These are phyloP conservation scores for Habrosyne pyritoides DNA, from an alignment of 2,888 invertebrate species.

Conservation along the genomic window DNA sequence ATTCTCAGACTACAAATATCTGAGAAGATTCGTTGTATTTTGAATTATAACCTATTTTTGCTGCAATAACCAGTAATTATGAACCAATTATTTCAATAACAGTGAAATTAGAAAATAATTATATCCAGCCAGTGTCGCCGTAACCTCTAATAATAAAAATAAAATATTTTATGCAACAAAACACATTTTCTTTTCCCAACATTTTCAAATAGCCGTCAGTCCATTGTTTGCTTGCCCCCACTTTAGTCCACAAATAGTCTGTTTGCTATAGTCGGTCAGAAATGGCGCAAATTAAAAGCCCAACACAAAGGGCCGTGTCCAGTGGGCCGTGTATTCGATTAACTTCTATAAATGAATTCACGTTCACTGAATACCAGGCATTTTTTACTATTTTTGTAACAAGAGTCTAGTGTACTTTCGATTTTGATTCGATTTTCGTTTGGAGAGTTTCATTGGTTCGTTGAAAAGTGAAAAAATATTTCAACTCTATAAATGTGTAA, in stretches of 20 bases:
- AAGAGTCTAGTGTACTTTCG: background rate
- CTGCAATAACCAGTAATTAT: too few species aligned
- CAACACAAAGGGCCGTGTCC: slow-evolving; percentile 33
- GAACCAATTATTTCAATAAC: too few species aligned
- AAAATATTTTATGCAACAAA: background rate
- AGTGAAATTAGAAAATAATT: too few species aligned
- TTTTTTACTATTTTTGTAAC: slow-evolving; percentile 7
- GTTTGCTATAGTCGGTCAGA: slow-evolving; percentile 1
- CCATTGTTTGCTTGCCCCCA: background rate
- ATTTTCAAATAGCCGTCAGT: background rate
- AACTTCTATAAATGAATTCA: slow-evolving; percentile 35
- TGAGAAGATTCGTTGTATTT: too few species aligned
- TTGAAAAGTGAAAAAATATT: too few species aligned
- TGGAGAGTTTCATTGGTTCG: background rate
- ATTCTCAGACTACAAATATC: too few species aligned
- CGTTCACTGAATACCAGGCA: slow-evolving; percentile 14
- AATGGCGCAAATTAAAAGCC: slow-evolving; percentile 36
- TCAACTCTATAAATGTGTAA: too few species aligned
- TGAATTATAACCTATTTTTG: too few species aligned
- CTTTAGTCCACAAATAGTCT: slow-evolving; percentile 5
- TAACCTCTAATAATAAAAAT: too few species aligned
- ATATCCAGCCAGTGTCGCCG: too few species aligned
- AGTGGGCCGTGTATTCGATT: slow-evolving; percentile 42
- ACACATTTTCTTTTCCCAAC: background rate
- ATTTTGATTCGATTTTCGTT: background rate